A percentile compares a stretch with the other conserved stretches of the same genome.
phyloP scores from a whole-genome alignment of 2,888 invertebrate genomes.

The Baronia brevicornis region DNA sequence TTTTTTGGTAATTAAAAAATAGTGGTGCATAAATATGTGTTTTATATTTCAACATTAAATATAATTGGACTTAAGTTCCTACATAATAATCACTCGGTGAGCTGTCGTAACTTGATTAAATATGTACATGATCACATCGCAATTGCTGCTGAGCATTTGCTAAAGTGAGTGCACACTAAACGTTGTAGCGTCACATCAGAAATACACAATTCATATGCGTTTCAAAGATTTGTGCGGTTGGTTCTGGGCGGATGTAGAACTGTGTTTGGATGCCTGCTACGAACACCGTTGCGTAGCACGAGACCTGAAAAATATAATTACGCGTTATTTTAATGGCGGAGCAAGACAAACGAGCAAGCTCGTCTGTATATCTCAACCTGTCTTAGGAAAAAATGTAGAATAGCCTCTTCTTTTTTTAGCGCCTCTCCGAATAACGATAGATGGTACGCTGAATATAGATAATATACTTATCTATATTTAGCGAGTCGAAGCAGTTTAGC shows the following conservation, averaged over 20 bases:
- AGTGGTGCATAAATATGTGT: no score
- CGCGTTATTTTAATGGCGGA: neutral
- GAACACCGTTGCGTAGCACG: slow-evolving; percentile 61
- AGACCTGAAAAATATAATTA: slow-evolving; percentile 40
- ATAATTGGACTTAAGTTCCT: neutral
- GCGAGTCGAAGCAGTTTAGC: no score
- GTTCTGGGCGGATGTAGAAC: slow-evolving; percentile 43
- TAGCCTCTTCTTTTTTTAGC: no score
- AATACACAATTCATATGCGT: slow-evolving; percentile 8
- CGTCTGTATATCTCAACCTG: neutral
- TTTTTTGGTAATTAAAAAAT: no score
- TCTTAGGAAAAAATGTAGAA: no score
- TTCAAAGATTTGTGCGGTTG: slow-evolving; percentile 24
- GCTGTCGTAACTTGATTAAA: neutral
- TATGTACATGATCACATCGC: neutral
- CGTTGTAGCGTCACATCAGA: neutral
- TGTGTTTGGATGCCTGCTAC: slow-evolving; percentile 48
- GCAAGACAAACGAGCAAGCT: neutral
- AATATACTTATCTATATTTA: no score
- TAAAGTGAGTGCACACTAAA: slow-evolving; percentile 10
- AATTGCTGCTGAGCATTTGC: slow-evolving; percentile 2
- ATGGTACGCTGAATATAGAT: no score
- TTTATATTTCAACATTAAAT: no score
- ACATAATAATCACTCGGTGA: neutral
- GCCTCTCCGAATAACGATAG: no score